These are phyloP conservation scores for Pungitius pungitius DNA, from an alignment of 2,113 vertebrate genomes.

Conservation along the genomic window DNA sequence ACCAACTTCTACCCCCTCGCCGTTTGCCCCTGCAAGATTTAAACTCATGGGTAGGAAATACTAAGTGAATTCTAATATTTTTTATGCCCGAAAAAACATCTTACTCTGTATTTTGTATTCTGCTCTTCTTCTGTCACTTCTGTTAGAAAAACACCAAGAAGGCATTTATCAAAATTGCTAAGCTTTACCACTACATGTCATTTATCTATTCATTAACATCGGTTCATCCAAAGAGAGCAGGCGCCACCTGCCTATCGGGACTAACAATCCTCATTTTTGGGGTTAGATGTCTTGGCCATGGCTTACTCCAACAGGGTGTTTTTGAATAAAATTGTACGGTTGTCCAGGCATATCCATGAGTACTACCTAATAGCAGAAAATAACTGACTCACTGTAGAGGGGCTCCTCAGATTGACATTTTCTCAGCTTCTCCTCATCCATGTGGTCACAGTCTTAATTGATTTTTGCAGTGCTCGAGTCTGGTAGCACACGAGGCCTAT, in stretches of 20 bases:
- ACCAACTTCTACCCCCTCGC: too few species aligned
- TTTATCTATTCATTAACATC: not conserved
- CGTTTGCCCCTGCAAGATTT: too few species aligned
- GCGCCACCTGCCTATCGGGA: not conserved
- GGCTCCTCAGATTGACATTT: slow-evolving; percentile 13
- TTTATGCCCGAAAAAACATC: not conserved
- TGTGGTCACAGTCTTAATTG: slow-evolving; percentile 41
- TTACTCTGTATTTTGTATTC: not conserved
- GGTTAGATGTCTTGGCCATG: not conserved
- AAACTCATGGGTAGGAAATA: too few species aligned
- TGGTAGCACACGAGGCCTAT: slow-evolving; percentile 38
- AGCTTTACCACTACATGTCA: not conserved
- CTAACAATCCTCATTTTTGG: too few species aligned
- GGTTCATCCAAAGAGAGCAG: not conserved
- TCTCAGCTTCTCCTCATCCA: slow-evolving; percentile 25
- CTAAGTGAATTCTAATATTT: not conserved
- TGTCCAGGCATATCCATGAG: not conserved
- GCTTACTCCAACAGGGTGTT: not conserved
- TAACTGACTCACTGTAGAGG: not conserved
- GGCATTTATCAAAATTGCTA: too few species aligned
- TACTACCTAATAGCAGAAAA: not conserved
- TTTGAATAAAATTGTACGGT: not conserved
- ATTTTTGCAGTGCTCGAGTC: slow-evolving; percentile 33
- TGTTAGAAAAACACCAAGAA: not conserved
- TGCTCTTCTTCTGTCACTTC: not conserved